A percentile compares a stretch with the other conserved stretches of the same genome.
These are phyloP conservation scores for Hydrophis major DNA, from an alignment of 2,797 vertebrate species.

Conservation along the genomic window DNA sequence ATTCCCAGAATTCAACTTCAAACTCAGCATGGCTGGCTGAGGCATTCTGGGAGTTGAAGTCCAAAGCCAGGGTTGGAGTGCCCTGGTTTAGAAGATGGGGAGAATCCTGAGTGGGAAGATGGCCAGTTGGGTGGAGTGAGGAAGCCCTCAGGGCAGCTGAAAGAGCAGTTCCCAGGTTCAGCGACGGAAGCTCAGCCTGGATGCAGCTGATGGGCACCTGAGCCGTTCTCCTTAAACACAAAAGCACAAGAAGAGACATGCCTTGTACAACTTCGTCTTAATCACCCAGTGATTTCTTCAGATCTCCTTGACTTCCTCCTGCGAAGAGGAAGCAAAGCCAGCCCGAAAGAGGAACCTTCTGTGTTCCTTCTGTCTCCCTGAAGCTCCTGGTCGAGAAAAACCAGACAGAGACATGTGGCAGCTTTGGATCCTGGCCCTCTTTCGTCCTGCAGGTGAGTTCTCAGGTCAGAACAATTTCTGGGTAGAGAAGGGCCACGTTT, in stretches of 20 bases:
- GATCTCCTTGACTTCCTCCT: not conserved
- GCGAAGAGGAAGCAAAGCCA: not conserved
- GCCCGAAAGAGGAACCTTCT: not conserved
- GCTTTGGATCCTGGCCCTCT: not conserved
- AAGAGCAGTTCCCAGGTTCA: not conserved
- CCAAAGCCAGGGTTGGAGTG: not conserved
- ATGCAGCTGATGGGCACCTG: accelerated
- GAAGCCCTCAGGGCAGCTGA: not conserved
- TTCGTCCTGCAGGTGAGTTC: not conserved
- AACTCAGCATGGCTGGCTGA: not conserved
- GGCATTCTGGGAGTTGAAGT: not conserved
- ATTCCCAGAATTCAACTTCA: not conserved
- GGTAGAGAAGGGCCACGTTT: not conserved
- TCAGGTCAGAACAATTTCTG: too few species aligned
- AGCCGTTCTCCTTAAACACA: not conserved
- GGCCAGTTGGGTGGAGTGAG: not conserved
- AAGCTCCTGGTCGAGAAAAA: too few species aligned
- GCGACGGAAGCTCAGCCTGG: not conserved
- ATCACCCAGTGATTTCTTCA: not conserved
- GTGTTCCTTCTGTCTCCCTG: not conserved
- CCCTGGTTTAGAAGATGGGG: not conserved
- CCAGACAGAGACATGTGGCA: not conserved
- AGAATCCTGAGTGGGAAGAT: not conserved
- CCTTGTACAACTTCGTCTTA: not conserved
- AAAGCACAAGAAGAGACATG: not conserved